Percentiles rank a stretch among this genome's conserved stretches.
Conservation (phyloP, 2,888 invertebrate genomes). For the Epinotia brunnichana region DNA sequence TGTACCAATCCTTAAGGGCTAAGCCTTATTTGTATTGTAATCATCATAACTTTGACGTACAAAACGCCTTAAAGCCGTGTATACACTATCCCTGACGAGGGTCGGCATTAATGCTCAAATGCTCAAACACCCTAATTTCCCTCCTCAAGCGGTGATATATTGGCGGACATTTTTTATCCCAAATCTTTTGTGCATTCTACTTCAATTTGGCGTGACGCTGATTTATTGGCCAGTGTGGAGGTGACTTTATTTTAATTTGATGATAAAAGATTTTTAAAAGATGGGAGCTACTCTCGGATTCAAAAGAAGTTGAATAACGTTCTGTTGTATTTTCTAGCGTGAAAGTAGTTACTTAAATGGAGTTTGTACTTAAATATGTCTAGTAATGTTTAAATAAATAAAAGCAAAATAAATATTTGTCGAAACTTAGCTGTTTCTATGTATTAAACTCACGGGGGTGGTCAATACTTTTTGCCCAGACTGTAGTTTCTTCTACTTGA, state of each 20-base stretch:
- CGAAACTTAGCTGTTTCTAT: too few relatives aligned
- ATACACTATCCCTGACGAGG: slow-evolving; percentile 50
- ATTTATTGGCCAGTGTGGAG: slow-evolving; percentile 36
- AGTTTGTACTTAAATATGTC: not conserved
- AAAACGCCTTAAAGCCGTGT: slow-evolving; percentile 35
- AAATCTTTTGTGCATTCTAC: slow-evolving; percentile 40
- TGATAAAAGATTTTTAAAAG: slow-evolving; percentile 29
- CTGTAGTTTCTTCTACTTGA: too few relatives aligned
- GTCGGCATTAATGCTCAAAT: slow-evolving; percentile 50
- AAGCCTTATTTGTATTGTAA: slow-evolving; percentile 22
- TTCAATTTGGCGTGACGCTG: slow-evolving; percentile 39
- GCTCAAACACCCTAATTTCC: slow-evolving; percentile 47
- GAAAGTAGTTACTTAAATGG: not conserved
- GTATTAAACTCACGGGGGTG: too few relatives aligned
- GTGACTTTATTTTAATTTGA: slow-evolving; percentile 34
- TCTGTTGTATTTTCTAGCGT: not conserved
- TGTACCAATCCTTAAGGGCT: not conserved
- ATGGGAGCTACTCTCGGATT: slow-evolving; percentile 4
- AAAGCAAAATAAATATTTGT: too few relatives aligned
- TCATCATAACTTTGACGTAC: slow-evolving; percentile 24
- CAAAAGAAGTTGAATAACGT: not conserved
- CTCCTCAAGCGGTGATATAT: slow-evolving; percentile 43
- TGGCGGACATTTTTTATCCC: slow-evolving; percentile 44
- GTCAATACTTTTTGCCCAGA: too few relatives aligned
- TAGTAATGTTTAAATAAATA: too few relatives aligned